A percentile compares a stretch with the other conserved stretches of the same genome.
phyloP scores from a whole-genome alignment of 2,888 invertebrate genomes.

The Microplitis manilae region DNA sequence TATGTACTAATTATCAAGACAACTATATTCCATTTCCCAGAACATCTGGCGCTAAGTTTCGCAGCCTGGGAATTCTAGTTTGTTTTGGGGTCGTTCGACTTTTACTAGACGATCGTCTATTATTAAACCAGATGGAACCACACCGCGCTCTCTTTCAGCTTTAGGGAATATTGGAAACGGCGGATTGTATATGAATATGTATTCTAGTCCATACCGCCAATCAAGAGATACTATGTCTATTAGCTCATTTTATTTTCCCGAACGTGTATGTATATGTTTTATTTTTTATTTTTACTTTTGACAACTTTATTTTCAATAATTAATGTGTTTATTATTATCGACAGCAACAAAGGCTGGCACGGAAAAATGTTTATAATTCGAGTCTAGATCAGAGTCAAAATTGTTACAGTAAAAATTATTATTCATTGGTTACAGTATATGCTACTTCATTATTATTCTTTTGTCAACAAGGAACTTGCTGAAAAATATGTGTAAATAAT shows the following conservation, averaged over 20 bases:
- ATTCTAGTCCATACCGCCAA: slow-evolving; percentile 70
- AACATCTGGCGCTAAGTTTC: slow-evolving; percentile 94
- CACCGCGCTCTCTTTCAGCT: slow-evolving; percentile 85
- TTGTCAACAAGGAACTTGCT: slow-evolving; percentile 85
- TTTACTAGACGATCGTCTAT: slow-evolving; percentile 80
- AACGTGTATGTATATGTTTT: slow-evolving; percentile 75
- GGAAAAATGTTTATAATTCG: slow-evolving; percentile 59
- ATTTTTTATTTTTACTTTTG: slow-evolving; percentile 6
- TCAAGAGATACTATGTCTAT: slow-evolving; percentile 74
- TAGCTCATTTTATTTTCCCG: slow-evolving; percentile 86
- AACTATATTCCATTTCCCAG: slow-evolving; percentile 94
- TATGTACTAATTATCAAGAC: slow-evolving; percentile 74
- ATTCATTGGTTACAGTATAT: slow-evolving; percentile 81
- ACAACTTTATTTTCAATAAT: slow-evolving; percentile 13
- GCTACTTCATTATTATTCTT: slow-evolving; percentile 83
- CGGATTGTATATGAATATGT: slow-evolving; percentile 74
- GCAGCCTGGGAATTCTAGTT: slow-evolving; percentile 87
- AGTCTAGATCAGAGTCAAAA: slow-evolving; percentile 60
- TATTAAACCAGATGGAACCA: slow-evolving; percentile 81
- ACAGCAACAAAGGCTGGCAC: slow-evolving; percentile 58
- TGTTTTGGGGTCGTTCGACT: slow-evolving; percentile 87
- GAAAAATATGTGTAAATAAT: slow-evolving; percentile 82
- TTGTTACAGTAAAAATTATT: slow-evolving; percentile 62
- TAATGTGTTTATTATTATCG: neutral
- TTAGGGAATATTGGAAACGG: slow-evolving; percentile 75